Evolutionary conservation across 2,113 vertebrate genomes (phyloP).

Genomic region (Macheiramphus alcinus): DNA sequence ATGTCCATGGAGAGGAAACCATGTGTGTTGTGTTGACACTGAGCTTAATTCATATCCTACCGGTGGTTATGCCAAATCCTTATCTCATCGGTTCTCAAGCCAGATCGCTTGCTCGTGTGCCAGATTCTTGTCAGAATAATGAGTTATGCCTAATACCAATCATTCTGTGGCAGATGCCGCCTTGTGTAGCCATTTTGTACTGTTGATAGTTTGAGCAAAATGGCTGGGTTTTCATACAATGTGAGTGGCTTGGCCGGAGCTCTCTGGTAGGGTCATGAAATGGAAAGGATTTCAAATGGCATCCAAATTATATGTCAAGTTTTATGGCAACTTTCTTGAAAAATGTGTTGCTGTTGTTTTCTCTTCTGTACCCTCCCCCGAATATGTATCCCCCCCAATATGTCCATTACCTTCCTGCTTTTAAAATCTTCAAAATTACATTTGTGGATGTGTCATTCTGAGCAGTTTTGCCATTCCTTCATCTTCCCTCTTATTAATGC

Average conservation of each 20-base stretch:
- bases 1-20: slow-evolving; percentile 25
- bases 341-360: background rate
- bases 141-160: slow-evolving; percentile 41
- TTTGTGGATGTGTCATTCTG: background rate
- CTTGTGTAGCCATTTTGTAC: slow-evolving; percentile 37
- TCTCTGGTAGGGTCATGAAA: too few relatives aligned
- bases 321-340: background rate
- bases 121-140: slow-evolving; percentile 60
- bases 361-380: background rate
- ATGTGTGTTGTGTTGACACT: slow-evolving; percentile 31
- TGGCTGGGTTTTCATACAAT: background rate
- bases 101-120: background rate
- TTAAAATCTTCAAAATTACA: background rate
- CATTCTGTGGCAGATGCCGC: slow-evolving; percentile 39
- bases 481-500: background rate
- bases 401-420: background rate
- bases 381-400: accelerated
- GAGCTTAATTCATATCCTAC: slow-evolving; percentile 29
- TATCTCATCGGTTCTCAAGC: background rate
- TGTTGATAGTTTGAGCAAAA: background rate
- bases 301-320: background rate
- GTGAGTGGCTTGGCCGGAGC: accelerated
- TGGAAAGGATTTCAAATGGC: background rate
- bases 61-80: slow-evolving; percentile 30
- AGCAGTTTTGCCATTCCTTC: background rate